These are phyloP conservation scores for Apogon talboti DNA, from an alignment of 2,797 vertebrate species.

Conservation along the genomic window DNA sequence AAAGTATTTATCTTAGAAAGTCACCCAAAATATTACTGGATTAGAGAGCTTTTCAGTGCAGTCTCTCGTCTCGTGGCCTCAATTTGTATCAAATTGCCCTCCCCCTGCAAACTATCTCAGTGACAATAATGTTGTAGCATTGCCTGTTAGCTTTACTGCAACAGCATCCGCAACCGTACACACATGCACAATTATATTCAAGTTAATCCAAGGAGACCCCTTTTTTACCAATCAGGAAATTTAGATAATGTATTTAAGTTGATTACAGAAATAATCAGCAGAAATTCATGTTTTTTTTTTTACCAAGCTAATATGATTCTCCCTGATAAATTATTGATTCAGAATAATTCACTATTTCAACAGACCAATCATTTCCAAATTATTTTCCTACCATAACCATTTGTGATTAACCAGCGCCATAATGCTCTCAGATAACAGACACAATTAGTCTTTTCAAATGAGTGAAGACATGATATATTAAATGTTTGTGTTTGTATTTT, in stretches of 20 bases:
- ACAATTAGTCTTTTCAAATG: background rate
- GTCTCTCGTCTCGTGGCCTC: constrained; percentile 71
- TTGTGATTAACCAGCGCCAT: constrained; percentile 19
- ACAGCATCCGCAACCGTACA: constrained; percentile 16
- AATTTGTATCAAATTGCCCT: constrained; percentile 60
- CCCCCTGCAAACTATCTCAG: constrained; percentile 41
- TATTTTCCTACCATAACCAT: background rate
- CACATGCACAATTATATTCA: constrained; percentile 30
- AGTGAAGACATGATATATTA: background rate
- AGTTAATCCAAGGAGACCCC: constrained; percentile 32
- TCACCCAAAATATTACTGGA: constrained; percentile 77
- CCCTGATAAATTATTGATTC: constrained; percentile 44
- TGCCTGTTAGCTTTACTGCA: constrained; percentile 19
- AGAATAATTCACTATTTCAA: constrained; percentile 44
- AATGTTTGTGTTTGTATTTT: constrained; percentile 17
- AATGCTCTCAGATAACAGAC: constrained; percentile 5
- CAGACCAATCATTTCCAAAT: constrained; percentile 28
- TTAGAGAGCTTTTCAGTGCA: constrained; percentile 72
- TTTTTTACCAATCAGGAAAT: constrained; percentile 31
- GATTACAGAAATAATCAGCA: constrained; percentile 41
- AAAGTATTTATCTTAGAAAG: constrained; percentile 80
- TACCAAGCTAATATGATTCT: constrained; percentile 26
- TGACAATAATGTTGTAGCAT: constrained; percentile 30
- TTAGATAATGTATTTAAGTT: constrained; percentile 35
- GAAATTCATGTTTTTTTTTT: constrained; percentile 19